phyloP scores from a whole-genome alignment of 2,113 vertebrate species.

The Formicarius rufipectus region DNA sequence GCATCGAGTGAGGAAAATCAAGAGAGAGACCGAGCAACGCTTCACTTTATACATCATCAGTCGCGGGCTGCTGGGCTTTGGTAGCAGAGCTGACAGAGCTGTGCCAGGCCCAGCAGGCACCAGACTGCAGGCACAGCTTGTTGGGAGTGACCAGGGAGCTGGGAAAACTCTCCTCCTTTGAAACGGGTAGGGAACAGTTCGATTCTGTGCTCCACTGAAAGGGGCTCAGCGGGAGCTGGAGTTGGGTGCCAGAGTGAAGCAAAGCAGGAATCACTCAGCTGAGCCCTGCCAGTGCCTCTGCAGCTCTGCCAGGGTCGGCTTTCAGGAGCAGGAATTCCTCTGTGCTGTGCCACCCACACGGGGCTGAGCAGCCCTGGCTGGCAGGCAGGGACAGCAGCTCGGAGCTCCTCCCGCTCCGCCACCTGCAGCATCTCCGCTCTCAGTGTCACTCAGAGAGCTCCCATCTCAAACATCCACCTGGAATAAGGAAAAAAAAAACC shows the following conservation, averaged over 20 bases:
- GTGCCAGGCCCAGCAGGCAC: not conserved
- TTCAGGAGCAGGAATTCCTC: not conserved
- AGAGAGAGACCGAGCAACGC: not conserved
- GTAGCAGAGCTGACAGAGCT: not conserved
- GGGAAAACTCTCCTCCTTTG: not conserved
- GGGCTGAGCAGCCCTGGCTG: not conserved
- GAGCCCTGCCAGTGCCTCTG: not conserved
- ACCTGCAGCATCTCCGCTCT: not conserved
- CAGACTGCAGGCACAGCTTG: not conserved
- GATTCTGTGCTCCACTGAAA: constrained; percentile 35
- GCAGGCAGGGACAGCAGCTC: too few relatives aligned
- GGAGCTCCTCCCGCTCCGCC: not conserved
- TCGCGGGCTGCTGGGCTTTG: not conserved
- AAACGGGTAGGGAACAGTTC: not conserved
- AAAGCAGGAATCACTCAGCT: not conserved
- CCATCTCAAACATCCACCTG: not conserved
- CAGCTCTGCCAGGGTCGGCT: not conserved
- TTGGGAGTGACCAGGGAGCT: not conserved
- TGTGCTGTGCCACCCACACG: not conserved
- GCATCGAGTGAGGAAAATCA: not conserved
- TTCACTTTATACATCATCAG: not conserved
- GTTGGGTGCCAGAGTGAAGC: constrained; percentile 11
- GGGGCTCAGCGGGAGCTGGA: not conserved
- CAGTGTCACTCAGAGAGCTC: not conserved
- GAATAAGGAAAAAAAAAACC: not conserved